These are phyloP conservation scores for Scaptomyza graminum DNA, from an alignment of 1,140 invertebrate species.

Conservation along the genomic window DNA sequence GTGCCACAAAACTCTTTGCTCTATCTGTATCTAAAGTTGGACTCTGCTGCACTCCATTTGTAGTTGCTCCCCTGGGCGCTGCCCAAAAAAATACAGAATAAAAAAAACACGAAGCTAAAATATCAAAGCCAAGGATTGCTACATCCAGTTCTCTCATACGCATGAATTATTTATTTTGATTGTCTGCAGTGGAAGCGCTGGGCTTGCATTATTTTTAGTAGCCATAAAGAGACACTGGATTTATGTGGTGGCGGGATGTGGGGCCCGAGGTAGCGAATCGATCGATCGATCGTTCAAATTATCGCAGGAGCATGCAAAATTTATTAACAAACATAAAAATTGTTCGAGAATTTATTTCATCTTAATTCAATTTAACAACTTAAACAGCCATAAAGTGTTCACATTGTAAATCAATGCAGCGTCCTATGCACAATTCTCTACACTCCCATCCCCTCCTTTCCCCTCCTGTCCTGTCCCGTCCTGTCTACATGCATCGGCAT, in stretches of 20 bases:
- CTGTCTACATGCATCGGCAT: constrained; percentile 44
- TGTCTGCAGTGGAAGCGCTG: constrained; percentile 49
- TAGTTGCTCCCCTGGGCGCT: constrained; percentile 74
- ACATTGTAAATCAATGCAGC: constrained; percentile 81
- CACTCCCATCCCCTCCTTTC: no score
- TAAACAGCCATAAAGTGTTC: constrained; percentile 84
- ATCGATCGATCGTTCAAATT: constrained; percentile 75
- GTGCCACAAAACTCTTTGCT: constrained; percentile 12
- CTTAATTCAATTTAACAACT: constrained; percentile 84
- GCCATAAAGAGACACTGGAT: constrained; percentile 38
- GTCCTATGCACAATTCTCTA: constrained; percentile 55
- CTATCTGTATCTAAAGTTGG: constrained; percentile 2
- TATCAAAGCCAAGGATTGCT: constrained; percentile 34
- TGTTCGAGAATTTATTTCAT: constrained; percentile 82
- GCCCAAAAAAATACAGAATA: constrained; percentile 51
- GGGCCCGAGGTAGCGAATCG: constrained; percentile 20
- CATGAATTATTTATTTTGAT: constrained; percentile 82
- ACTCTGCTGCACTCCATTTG: constrained; percentile 61
- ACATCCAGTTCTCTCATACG: constrained; percentile 37
- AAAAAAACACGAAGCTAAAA: constrained; percentile 16
- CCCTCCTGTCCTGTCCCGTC: constrained; percentile 9
- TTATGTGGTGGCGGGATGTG: constrained; percentile 19
- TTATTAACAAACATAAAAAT: constrained; percentile 83
- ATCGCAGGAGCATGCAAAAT: constrained; percentile 78
- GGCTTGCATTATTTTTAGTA: constrained; percentile 59